phyloP scores from a whole-genome alignment of 2,797 vertebrate species.

The Anolis apletophallus region DNA sequence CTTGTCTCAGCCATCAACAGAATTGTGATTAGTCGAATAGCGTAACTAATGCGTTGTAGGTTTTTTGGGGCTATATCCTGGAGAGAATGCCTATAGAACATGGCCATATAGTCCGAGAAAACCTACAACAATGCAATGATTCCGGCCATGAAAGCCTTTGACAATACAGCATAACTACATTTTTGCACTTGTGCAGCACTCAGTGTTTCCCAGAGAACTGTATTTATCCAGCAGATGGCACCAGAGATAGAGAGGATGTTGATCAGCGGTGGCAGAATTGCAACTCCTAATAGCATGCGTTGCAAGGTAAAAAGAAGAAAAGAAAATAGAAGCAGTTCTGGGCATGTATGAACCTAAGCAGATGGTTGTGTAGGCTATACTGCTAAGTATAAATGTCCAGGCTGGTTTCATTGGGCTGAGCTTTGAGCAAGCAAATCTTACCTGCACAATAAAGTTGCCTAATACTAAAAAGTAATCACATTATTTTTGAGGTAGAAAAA shows the following conservation, averaged over 20 bases:
- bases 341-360: background rate
- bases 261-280: rapidly evolving
- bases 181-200: background rate
- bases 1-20: background rate
- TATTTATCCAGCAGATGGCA: slow-evolving; percentile 35
- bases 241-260: slow-evolving; percentile 1
- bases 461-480: background rate
- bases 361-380: background rate
- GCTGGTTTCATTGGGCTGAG: background rate
- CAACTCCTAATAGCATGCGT: background rate
- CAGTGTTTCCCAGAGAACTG: background rate
- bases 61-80: too few species aligned
- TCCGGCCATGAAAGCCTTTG: too few species aligned
- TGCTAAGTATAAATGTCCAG: background rate
- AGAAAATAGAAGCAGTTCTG: too few species aligned
- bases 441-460: background rate
- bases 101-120: too few species aligned
- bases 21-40: slow-evolving; percentile 14
- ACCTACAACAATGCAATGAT: too few species aligned
- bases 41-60: too few species aligned
- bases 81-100: too few species aligned
- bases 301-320: background rate
- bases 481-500: background rate
- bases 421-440: background rate
- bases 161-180: too few species aligned